Evolutionary conservation across 2,888 invertebrate species (phyloP), one percentile per base, ranked within the genome.

Genomic region (Cryptosula pallasiana): DNA sequence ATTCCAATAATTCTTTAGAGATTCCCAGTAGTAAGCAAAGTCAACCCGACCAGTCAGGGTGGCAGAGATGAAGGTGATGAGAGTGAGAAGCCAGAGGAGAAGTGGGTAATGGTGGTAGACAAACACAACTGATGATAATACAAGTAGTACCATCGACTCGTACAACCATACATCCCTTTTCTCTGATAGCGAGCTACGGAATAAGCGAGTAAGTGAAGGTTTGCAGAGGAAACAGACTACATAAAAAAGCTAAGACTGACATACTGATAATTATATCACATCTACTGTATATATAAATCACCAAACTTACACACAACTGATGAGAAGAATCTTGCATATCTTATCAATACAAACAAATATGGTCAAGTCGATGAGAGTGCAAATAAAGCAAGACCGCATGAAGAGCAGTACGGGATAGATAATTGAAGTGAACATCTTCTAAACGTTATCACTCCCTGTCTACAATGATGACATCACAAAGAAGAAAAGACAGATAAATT

Each of bases 131-230:
- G 79, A 5, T 36, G 76, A 77, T 0, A 79, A 69, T 13, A 75
- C 27, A 20, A 76, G 34, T 71, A 82, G 75, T 1, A 77, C 75
- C 2, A 76, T 58, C 1, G 80, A 78, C 73, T 82, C 81, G 71
- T 73, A 78, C 71, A 81, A 73, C 82, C 82, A 82, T 29, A 82
- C 79, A 23, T 71, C 75, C 45, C 76, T 75, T 73, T 81, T 81
- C 75, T 81, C 80, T n/a, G 74, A 73, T 72, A 77, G 78, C 75
- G 74, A 77, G 55, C 82, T 82, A 76, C 35, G 2, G 32, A 70
- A 36, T n/a, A n/a, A n/a, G n/a, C n/a, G n/a, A n/a, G n/a, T n/a
- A n/a, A n/a, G n/a, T n/a, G n/a, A n/a, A n/a, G n/a, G n/a, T n/a
- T n/a, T n/a, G n/a, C n/a, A n/a, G n/a, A n/a, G n/a, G n/a, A n/a